phyloP scores from a whole-genome alignment of 1,140 invertebrate genomes.

The Drosophila biarmipes region DNA sequence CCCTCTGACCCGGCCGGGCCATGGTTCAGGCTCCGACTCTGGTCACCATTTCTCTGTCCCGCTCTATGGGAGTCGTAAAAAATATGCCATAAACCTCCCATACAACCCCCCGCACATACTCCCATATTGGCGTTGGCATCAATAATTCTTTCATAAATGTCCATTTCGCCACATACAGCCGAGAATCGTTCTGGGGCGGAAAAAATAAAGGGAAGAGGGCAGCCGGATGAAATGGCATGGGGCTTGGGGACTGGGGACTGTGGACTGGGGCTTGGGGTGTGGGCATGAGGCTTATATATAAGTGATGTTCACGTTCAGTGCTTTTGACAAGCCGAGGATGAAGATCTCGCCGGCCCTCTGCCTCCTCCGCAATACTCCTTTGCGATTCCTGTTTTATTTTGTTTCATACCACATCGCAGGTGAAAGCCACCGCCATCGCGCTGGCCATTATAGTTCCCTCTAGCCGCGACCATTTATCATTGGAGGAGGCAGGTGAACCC shows the following conservation, averaged over 20 bases:
- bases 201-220: neutral
- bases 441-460: slow-evolving; percentile 73
- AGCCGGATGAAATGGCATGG: slow-evolving; percentile 3
- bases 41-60: slow-evolving; percentile 36
- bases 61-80: slow-evolving; percentile 65
- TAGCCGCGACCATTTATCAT: slow-evolving; percentile 77
- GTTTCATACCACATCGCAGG: slow-evolving; percentile 54
- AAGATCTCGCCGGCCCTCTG: slow-evolving; percentile 37
- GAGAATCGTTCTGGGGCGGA: slow-evolving; percentile 61
- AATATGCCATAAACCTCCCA: slow-evolving; percentile 71
- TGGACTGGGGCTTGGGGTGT: too few species aligned
- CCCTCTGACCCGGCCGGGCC: slow-evolving; percentile 50
- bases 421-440: slow-evolving; percentile 67
- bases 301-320: slow-evolving; percentile 75
- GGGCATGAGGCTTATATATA: slow-evolving; percentile 31
- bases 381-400: slow-evolving; percentile 47
- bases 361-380: neutral
- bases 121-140: slow-evolving; percentile 68
- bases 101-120: slow-evolving; percentile 18
- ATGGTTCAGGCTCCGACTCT: slow-evolving; percentile 42
- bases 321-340: slow-evolving; percentile 69
- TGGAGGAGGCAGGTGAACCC: slow-evolving; percentile 31
- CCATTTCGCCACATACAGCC: slow-evolving; percentile 80
- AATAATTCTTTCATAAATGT: slow-evolving; percentile 84
- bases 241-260: neutral